Conservation (phyloP, 1,140 invertebrate genomes). For the Plodia interpunctella region DNA sequence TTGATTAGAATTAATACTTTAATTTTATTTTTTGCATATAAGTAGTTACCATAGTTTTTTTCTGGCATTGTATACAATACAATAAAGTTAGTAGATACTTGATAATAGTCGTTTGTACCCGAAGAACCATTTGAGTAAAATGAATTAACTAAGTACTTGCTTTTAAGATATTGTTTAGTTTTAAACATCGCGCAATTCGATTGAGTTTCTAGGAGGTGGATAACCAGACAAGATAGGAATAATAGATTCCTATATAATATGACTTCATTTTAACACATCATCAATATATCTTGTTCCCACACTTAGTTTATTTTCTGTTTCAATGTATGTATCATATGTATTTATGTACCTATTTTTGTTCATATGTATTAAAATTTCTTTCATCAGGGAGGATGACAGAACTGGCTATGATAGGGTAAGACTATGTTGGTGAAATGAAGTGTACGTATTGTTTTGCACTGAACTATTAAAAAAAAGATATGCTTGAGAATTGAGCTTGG, state of each 20-base stretch:
- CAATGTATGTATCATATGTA: constrained; percentile 27
- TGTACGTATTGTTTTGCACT: constrained; percentile 54
- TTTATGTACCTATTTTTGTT: constrained; percentile 38
- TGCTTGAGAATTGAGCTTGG: constrained; percentile 43
- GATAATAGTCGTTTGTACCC: no score
- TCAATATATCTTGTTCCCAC: not conserved
- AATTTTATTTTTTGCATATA: no score
- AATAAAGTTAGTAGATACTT: no score
- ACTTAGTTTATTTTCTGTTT: constrained; percentile 25
- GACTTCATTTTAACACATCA: constrained; percentile 2
- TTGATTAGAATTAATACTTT: no score
- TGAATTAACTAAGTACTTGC: no score
- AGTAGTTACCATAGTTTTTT: no score
- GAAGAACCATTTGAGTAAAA: no score
- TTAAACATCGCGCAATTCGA: not conserved
- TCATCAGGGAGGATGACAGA: constrained; percentile 76
- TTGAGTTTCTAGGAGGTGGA: not conserved
- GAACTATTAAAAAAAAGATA: constrained; percentile 20
- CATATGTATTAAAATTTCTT: constrained; percentile 66
- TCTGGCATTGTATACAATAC: no score
- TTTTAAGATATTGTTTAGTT: not conserved
- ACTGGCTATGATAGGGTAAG: constrained; percentile 75
- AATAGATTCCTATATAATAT: not conserved
- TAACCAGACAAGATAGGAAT: constrained; percentile 3
- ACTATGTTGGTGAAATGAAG: constrained; percentile 65